phyloP scores from a whole-genome alignment of 1,140 invertebrate genomes.

The Augochlora pura region DNA sequence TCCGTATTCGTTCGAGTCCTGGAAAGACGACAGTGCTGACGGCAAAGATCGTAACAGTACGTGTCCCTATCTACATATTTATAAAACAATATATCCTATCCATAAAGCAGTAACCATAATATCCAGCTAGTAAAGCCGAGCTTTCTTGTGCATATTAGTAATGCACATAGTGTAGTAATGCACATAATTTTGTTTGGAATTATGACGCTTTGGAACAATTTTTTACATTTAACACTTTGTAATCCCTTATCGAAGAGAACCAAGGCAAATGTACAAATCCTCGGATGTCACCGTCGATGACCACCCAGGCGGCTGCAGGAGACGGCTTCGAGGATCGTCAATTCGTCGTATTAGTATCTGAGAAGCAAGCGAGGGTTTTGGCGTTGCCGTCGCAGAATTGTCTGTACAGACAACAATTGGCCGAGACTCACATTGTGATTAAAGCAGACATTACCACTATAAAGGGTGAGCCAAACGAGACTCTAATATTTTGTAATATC shows the following conservation, averaged over 20 bases:
- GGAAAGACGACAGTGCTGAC: conserved; percentile 90
- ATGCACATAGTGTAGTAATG: too few species aligned
- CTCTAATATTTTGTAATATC: too few species aligned
- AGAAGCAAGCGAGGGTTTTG: conserved; percentile 96
- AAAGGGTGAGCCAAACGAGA: conserved; percentile 94
- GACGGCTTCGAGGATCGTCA: conserved; percentile 89
- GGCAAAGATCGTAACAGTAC: conserved; percentile 84
- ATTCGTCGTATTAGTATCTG: conserved; percentile 95
- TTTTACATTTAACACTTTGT: not conserved
- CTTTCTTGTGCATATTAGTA: too few species aligned
- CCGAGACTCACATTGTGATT: conserved; percentile 94
- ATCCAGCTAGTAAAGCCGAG: too few species aligned
- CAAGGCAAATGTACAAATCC: conserved; percentile 76
- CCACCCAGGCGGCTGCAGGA: conserved; percentile 76
- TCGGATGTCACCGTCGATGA: conserved; percentile 88
- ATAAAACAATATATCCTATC: too few species aligned
- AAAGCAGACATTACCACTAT: conserved; percentile 96
- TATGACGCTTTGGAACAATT: too few species aligned
- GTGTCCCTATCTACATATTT: conserved; percentile 47
- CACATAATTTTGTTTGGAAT: too few species aligned
- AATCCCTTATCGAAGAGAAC: conserved; percentile 66
- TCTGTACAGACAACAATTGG: conserved; percentile 91
- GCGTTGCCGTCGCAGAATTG: conserved; percentile 97
- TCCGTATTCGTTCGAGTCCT: conserved; percentile 91
- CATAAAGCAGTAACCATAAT: too few species aligned